Evolutionary conservation across 2,113 vertebrate species (phyloP).

Genomic region (Brachyistius frenatus): DNA sequence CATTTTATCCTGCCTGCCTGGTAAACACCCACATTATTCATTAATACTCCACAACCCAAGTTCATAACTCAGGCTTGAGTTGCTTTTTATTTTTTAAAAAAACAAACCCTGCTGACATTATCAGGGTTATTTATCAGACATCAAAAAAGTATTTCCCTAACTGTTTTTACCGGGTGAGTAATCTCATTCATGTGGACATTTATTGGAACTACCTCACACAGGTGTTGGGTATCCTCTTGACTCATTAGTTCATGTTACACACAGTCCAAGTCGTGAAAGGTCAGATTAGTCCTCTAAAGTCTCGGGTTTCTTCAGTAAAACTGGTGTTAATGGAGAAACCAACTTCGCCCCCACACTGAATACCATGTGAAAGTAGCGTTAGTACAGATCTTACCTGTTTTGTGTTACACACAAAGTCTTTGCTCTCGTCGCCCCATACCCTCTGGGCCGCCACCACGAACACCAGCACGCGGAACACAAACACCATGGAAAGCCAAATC

Average conservation of each 20-base stretch:
- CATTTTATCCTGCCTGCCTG: not conserved
- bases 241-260: no score
- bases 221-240: no score
- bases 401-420: constrained; percentile 96
- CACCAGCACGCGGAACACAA: constrained; percentile 93
- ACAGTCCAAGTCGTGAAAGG: no score
- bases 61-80: not conserved
- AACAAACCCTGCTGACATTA: no score
- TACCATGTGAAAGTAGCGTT: not conserved
- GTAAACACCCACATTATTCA: not conserved
- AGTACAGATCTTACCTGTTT: constrained; percentile 76
- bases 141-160: no score
- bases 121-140: no score
- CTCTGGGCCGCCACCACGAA: constrained; percentile 94
- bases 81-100: no score
- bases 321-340: not conserved
- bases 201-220: no score
- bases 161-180: no score
- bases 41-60: not conserved
- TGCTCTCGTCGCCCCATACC: constrained; percentile 94
- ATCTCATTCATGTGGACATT: no score
- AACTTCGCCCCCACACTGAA: not conserved
- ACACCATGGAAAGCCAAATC: constrained; percentile 96
- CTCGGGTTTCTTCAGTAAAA: not conserved
- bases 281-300: no score